Evolutionary conservation across 2,888 invertebrate genomes (phyloP).

Genomic region (Hanleya hanleyi): DNA sequence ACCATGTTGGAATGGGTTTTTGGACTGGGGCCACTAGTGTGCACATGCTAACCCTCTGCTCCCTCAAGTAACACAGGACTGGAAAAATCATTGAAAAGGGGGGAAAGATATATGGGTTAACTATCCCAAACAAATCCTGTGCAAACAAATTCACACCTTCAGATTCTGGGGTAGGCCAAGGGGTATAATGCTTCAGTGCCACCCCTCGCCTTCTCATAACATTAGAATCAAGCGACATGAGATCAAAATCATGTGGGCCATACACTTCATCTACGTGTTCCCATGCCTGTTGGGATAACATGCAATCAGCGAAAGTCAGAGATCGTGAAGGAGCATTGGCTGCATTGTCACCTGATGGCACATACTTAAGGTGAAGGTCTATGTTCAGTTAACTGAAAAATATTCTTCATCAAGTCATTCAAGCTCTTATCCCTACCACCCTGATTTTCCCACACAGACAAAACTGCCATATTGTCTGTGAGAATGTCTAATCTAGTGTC

Average conservation of each 20-base stretch:
- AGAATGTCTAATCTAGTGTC: neutral
- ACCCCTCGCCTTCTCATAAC: constrained; percentile 13
- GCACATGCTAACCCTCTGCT: constrained; percentile 4
- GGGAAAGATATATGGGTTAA: constrained; percentile 33
- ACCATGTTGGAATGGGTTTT: constrained; percentile 27
- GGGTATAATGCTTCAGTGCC: constrained; percentile 26
- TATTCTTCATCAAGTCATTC: neutral
- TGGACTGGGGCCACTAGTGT: constrained; percentile 23
- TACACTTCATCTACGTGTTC: constrained; percentile 16
- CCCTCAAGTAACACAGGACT: constrained; percentile 19
- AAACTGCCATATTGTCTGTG: neutral
- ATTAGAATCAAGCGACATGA: constrained; percentile 35
- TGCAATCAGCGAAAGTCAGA: constrained; percentile 13
- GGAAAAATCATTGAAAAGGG: constrained; percentile 22
- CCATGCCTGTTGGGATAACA: constrained; percentile 17
- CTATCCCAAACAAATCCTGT: constrained; percentile 20
- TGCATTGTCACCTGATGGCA: constrained; percentile 19
- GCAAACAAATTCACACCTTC: constrained; percentile 32
- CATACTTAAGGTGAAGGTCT: constrained; percentile 23
- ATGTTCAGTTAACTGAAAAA: constrained; percentile 17
- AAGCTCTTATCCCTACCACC: neutral
- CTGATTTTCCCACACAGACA: neutral
- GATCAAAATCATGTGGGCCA: constrained; percentile 32
- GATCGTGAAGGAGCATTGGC: too few species aligned
- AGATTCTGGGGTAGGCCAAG: constrained; percentile 16